Percentiles rank a stretch among this genome's conserved stretches.
phyloP scores from a whole-genome alignment of 2,113 vertebrate genomes.

The Pedetes capensis region DNA sequence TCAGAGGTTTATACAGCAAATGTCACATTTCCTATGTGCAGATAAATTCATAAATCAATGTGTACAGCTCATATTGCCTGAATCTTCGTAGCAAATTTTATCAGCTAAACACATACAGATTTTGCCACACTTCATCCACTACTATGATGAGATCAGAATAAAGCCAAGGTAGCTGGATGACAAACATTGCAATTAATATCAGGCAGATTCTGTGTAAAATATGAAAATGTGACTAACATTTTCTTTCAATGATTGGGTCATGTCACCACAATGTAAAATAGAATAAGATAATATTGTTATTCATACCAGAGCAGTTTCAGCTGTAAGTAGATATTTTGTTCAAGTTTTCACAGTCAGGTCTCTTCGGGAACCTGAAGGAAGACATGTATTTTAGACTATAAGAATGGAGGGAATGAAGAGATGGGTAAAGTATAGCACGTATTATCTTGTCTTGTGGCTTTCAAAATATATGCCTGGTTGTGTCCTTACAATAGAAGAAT shows the following conservation, averaged over 20 bases:
- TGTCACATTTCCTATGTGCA: conserved; percentile 38
- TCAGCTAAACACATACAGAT: conserved; percentile 64
- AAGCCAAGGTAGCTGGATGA: conserved; percentile 13
- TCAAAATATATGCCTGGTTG: neutral
- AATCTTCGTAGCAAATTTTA: neutral
- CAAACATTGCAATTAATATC: conserved; percentile 19
- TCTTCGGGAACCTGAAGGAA: neutral
- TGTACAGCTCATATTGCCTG: conserved; percentile 49
- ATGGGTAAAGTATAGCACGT: neutral
- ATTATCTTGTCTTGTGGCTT: neutral
- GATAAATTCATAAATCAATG: conserved; percentile 62
- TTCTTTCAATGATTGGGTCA: conserved; percentile 16
- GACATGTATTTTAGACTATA: neutral
- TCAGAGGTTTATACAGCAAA: conserved; percentile 60
- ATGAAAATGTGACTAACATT: conserved; percentile 20
- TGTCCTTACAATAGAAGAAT: neutral
- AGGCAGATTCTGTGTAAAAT: conserved; percentile 30
- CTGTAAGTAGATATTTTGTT: neutral
- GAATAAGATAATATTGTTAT: conserved; percentile 33
- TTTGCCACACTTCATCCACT: conserved; percentile 25
- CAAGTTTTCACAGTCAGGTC: neutral
- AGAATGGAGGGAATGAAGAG: neutral
- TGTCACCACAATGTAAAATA: neutral
- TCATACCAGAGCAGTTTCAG: neutral
- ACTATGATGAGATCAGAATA: conserved; percentile 37